phyloP scores from a whole-genome alignment of 2,113 vertebrate species.

The Charina bottae region DNA sequence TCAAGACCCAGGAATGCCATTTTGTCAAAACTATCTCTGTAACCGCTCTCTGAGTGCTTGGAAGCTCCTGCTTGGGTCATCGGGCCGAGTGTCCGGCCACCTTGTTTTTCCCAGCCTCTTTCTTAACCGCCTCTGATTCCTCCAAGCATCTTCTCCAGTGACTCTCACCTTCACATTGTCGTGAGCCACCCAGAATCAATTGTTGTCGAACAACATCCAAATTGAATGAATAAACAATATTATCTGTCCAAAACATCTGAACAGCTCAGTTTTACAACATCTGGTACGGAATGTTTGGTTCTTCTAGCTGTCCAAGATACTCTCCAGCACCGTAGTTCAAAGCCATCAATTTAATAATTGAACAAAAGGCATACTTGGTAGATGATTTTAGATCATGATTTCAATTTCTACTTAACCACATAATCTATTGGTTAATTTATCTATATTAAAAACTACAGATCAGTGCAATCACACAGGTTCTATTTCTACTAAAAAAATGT shows the following conservation, averaged over 20 bases:
- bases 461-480: neutral
- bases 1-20: too few relatives aligned
- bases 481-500: neutral
- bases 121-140: neutral
- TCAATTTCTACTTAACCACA: too few relatives aligned
- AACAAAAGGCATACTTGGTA: neutral
- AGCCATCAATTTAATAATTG: neutral
- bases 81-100: neutral
- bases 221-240: neutral
- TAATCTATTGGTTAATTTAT: neutral
- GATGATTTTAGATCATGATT: neutral
- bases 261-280: neutral
- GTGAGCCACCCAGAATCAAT: neutral
- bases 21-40: neutral
- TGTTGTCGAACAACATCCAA: neutral
- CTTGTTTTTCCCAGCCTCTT: neutral
- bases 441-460: too few relatives aligned
- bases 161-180: neutral
- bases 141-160: neutral
- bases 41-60: neutral
- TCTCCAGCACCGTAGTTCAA: neutral
- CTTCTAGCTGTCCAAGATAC: neutral
- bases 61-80: neutral
- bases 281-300: neutral
- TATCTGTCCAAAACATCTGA: neutral